phyloP scores from a whole-genome alignment of 2,888 invertebrate genomes.

The Harpalus rufipes region DNA sequence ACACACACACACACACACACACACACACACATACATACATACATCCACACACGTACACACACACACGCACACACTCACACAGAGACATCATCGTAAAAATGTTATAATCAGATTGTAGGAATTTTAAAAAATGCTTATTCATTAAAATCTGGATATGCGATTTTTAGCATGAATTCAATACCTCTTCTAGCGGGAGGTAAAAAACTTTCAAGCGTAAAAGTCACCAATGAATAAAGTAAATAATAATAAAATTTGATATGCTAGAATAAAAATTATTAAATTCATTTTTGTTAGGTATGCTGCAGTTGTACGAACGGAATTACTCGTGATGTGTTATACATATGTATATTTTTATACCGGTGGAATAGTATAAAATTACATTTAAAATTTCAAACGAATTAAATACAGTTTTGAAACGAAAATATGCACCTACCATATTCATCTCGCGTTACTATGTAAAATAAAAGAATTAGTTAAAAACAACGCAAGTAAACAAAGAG shows the following conservation, averaged over 20 bases:
- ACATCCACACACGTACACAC: too few species aligned
- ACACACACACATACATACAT: too few species aligned
- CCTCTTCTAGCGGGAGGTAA: too few species aligned
- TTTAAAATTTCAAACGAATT: not conserved
- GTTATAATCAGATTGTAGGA: too few species aligned
- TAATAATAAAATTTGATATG: not conserved
- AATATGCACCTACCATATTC: not conserved
- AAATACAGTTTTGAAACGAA: not conserved
- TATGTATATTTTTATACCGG: not conserved
- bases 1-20: too few species aligned
- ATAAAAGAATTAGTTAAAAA: conserved; percentile 9
- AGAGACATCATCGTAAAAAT: too few species aligned
- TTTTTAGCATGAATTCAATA: too few species aligned
- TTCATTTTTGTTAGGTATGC: not conserved
- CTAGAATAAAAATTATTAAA: conserved; percentile 1
- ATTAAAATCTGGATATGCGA: too few species aligned
- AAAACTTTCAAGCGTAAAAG: too few species aligned
- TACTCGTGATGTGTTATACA: not conserved
- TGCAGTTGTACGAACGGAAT: not conserved
- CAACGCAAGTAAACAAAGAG: not conserved
- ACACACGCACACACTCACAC: too few species aligned
- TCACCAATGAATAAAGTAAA: too few species aligned
- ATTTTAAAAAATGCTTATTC: too few species aligned
- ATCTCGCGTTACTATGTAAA: not conserved
- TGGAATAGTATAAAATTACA: not conserved